These are phyloP conservation scores for Gobionotothen gibberifrons DNA, from an alignment of 2,797 vertebrate genomes.

Conservation along the genomic window DNA sequence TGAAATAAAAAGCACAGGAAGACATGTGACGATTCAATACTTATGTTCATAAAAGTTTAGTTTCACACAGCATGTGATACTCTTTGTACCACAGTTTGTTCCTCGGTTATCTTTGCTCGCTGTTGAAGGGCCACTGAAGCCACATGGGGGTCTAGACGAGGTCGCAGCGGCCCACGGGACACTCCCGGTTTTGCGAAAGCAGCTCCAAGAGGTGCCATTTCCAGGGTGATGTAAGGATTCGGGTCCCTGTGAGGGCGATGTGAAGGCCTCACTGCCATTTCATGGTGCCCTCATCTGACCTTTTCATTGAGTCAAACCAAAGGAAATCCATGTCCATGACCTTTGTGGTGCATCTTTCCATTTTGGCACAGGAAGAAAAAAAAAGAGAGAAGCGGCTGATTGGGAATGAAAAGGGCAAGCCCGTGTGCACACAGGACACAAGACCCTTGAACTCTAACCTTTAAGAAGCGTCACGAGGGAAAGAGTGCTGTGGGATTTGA, in stretches of 20 bases:
- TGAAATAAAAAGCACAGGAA: background rate
- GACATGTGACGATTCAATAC: background rate
- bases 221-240: constrained; percentile 66
- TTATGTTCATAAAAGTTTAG: constrained; percentile 4
- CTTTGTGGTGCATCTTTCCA: constrained; percentile 77
- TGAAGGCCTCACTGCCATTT: constrained; percentile 80
- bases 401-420: constrained; percentile 80
- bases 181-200: constrained; percentile 18
- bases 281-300: constrained; percentile 80
- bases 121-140: constrained; percentile 22
- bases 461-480: constrained; percentile 67
- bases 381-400: constrained; percentile 55
- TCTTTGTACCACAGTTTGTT: background rate
- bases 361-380: constrained; percentile 66
- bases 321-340: constrained; percentile 84
- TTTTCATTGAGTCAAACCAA: constrained; percentile 83
- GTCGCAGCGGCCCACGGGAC: constrained; percentile 51
- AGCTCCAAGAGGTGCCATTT: constrained; percentile 58
- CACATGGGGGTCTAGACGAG: constrained; percentile 26
- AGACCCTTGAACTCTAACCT: constrained; percentile 82
- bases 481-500: constrained; percentile 48
- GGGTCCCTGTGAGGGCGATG: constrained; percentile 57
- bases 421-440: constrained; percentile 68
- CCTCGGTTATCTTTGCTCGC: constrained; percentile 18
- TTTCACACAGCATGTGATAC: constrained; percentile 1